Evolutionary conservation across 1,140 invertebrate species (phyloP).

Genomic region (Ostrea denselamellosa): DNA sequence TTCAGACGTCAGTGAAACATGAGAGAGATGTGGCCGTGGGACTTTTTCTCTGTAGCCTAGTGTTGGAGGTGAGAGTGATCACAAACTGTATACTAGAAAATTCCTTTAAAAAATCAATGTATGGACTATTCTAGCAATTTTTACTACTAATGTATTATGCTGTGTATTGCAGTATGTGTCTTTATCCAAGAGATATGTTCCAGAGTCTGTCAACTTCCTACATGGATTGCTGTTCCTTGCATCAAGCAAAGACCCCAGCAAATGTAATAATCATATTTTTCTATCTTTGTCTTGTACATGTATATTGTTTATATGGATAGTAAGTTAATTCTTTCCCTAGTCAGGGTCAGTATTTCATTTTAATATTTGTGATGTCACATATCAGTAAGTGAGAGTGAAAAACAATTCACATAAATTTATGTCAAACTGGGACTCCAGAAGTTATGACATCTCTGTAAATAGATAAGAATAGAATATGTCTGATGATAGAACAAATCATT

Average conservation of each 20-base stretch:
- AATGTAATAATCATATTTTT: conserved; percentile 59
- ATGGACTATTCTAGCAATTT: neutral
- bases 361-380: too few species aligned
- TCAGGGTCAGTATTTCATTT: too few species aligned
- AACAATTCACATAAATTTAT: too few species aligned
- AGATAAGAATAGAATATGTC: too few species aligned
- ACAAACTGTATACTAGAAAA: neutral
- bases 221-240: conserved; percentile 76
- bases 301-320: too few species aligned
- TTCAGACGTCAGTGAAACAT: conserved; percentile 82
- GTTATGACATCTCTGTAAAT: too few species aligned
- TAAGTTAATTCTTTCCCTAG: too few species aligned
- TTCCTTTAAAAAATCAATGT: neutral
- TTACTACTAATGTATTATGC: neutral
- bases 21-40: conserved; percentile 87
- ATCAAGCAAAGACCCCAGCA: conserved; percentile 63
- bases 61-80: conserved; percentile 84
- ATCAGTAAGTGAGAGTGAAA: too few species aligned
- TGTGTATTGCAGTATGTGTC: conserved; percentile 84
- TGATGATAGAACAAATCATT: too few species aligned
- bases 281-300: neutral
- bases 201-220: conserved; percentile 88
- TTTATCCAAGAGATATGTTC: conserved; percentile 89
- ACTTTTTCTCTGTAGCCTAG: conserved; percentile 87
- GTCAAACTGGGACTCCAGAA: too few species aligned